phyloP scores from a whole-genome alignment of 2,888 invertebrate species.

The Cantharis rufa region DNA sequence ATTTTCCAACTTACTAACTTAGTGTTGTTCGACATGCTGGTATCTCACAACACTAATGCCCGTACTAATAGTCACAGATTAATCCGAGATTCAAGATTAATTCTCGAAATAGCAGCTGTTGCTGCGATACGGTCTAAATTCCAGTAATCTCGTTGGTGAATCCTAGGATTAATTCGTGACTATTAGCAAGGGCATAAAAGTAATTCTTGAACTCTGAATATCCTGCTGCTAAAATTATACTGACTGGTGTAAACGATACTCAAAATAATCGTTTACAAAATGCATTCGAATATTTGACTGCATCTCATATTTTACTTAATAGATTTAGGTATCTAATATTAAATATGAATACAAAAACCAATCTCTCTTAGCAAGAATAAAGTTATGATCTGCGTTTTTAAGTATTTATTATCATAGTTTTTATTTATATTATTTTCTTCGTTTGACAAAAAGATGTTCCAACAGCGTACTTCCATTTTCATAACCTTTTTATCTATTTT shows the following conservation, averaged over 20 bases:
- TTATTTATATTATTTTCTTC: neutral
- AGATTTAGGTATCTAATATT: constrained; percentile 2
- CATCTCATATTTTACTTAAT: constrained; percentile 19
- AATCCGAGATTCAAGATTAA: no score
- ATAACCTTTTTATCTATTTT: neutral
- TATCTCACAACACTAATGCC: no score
- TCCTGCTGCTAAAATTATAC: neutral
- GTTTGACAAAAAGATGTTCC: neutral
- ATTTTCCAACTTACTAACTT: neutral
- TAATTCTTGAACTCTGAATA: neutral
- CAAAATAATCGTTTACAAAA: neutral
- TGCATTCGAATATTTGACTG: neutral
- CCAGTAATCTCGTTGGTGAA: no score
- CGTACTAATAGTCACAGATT: no score
- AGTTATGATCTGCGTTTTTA: neutral
- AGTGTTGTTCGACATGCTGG: no score
- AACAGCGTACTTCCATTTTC: neutral
- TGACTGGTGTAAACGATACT: neutral
- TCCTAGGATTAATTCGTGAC: no score
- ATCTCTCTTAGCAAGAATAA: neutral
- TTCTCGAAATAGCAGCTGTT: no score
- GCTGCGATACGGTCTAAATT: no score
- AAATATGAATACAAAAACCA: neutral
- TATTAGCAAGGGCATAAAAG: no score
- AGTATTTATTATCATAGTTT: neutral